These are phyloP conservation scores for Cynoglossus semilaevis DNA, from an alignment of 2,113 vertebrate genomes.

Conservation along the genomic window DNA sequence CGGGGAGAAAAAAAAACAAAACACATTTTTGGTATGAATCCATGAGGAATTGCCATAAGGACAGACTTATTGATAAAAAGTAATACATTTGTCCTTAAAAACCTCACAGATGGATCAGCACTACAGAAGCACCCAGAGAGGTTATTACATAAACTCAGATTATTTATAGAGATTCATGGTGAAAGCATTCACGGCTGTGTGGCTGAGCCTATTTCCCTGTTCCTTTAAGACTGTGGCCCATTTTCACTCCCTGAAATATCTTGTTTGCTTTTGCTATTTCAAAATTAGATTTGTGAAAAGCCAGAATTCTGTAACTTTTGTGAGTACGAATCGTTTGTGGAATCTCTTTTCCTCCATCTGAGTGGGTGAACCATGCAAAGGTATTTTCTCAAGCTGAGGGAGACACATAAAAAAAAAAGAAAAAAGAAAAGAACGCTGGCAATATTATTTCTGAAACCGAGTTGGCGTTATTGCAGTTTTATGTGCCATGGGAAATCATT, in stretches of 20 bases:
- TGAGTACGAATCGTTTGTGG: constrained; percentile 63
- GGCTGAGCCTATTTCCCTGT: constrained; percentile 3
- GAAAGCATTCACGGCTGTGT: not conserved
- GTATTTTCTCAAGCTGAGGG: constrained; percentile 64
- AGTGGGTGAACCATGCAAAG: constrained; percentile 25
- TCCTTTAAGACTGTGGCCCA: constrained; percentile 6
- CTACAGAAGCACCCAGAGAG: not conserved
- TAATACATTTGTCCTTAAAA: not conserved
- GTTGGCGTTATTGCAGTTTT: constrained; percentile 79
- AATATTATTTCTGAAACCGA: constrained; percentile 77
- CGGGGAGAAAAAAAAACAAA: constrained; percentile 1
- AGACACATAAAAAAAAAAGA: constrained; percentile 75
- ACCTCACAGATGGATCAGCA: not conserved
- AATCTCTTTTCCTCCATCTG: constrained; percentile 41
- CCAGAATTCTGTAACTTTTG: constrained; percentile 58
- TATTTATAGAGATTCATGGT: not conserved
- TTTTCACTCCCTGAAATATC: constrained; percentile 20
- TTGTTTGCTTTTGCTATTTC: constrained; percentile 18
- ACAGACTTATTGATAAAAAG: not conserved
- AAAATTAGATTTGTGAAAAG: constrained; percentile 51
- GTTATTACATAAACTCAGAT: not conserved
- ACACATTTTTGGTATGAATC: constrained; percentile 8
- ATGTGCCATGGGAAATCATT: constrained; percentile 92
- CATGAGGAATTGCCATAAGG: not conserved
- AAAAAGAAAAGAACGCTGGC: constrained; percentile 75